Evolutionary conservation across 2,888 invertebrate genomes (phyloP), one percentile per base, ranked within the genome.

Genomic region (Coleophora flavipennella): DNA sequence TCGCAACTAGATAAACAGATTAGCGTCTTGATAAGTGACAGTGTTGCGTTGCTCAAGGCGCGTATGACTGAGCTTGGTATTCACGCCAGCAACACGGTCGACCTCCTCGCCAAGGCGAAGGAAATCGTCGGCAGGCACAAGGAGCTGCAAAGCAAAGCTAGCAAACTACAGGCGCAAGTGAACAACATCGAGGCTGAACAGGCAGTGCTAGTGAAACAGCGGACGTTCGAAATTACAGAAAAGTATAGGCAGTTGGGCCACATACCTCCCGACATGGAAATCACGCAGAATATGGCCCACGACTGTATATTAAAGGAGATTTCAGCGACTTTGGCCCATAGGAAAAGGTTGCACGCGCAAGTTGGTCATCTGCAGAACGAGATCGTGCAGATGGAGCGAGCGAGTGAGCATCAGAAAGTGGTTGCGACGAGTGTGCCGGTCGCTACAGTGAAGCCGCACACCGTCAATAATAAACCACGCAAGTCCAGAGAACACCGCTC

Each of bases 1-100:
- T 92, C 92, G n/a, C 95, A 96, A 71, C 80, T 97, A 53, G 96
- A 97, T 62, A 95, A 95, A 67, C 96, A 97, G 85, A 96, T 97
- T 48, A 93, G 92, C 68, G 92, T 94, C 44, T 83, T 98, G 47
- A 95, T 96, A 50, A 93, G 94, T 57, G 97, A 97, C 69, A 96
- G 97, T 62, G 95, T 96, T 11, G 92, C 92, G 25, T 81, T 96
- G 51, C 83, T 97, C 31, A 95, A 96, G 71, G 91, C 92, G 33
- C 88, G 97, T 46, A 94, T 97, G 91, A 92, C 91, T 55, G 97
- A 97, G 79, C 86, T 98, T 52, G 95, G 94, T 45, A 95, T 97
- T 46, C 92, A 93, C 73, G 94, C 94, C 12, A 91, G 89, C 40
- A 93, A 93, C 44, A 94, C 95, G 0, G 92, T 92, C 40, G 95